These are phyloP conservation scores for Hemistola chrysoprasaria DNA, from an alignment of 2,888 invertebrate genomes.

Conservation along the genomic window DNA sequence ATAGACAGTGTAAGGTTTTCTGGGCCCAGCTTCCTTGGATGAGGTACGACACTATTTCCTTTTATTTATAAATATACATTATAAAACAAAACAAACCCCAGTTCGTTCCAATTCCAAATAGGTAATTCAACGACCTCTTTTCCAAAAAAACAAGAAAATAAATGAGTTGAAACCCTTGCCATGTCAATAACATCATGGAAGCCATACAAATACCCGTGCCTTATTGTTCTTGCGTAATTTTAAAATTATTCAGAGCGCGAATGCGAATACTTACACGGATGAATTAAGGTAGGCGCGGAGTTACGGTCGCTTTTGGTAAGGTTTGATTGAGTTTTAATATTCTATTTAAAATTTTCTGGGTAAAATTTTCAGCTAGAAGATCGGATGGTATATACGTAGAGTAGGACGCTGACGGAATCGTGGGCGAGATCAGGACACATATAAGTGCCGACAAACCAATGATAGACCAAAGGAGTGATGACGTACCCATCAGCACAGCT, in stretches of 20 bases:
- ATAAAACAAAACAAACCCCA: neutral
- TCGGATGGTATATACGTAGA: too few species aligned
- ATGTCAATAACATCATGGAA: constrained; percentile 23
- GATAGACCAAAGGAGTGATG: too few species aligned
- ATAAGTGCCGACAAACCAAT: too few species aligned
- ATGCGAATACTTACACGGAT: constrained; percentile 2
- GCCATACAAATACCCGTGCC: constrained; percentile 5
- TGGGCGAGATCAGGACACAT: too few species aligned
- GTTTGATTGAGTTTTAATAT: neutral
- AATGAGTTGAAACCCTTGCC: constrained; percentile 12
- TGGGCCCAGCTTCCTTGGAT: too few species aligned
- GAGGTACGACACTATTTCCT: too few species aligned
- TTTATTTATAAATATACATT: too few species aligned
- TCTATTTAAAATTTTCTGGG: too few species aligned
- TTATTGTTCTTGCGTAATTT: constrained; percentile 24
- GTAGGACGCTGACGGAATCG: too few species aligned
- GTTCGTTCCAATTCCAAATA: neutral
- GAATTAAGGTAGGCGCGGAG: constrained; percentile 5
- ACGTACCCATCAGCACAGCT: too few species aligned
- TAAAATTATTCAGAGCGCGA: constrained; percentile 22
- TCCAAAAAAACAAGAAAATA: neutral
- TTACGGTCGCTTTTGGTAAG: neutral
- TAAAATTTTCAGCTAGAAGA: too few species aligned
- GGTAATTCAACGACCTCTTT: neutral
- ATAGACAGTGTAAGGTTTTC: too few species aligned